A percentile compares a stretch with the other conserved stretches of the same genome.
phyloP scores from a whole-genome alignment of 1,140 invertebrate genomes.

The Drosophila pectinifera region DNA sequence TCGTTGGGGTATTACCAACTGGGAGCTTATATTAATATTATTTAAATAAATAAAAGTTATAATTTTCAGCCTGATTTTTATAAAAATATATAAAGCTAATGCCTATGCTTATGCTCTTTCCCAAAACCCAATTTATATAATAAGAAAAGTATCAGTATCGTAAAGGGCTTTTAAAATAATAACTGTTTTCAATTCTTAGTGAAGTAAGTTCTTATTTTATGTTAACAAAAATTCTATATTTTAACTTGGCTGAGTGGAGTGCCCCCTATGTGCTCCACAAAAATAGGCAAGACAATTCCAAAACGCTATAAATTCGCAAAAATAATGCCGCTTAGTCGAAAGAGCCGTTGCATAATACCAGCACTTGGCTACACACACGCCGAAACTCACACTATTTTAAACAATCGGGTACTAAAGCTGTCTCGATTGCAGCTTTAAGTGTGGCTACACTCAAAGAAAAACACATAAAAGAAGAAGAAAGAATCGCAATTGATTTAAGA shows the following conservation, averaged over 20 bases:
- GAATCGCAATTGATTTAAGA: no score
- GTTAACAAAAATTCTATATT: background rate
- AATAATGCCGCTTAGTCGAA: slow-evolving; percentile 67
- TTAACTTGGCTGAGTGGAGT: slow-evolving; percentile 5
- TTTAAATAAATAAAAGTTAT: background rate
- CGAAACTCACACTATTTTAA: slow-evolving; percentile 23
- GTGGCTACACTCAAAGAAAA: slow-evolving; percentile 7
- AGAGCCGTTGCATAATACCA: slow-evolving; percentile 72
- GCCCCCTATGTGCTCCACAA: background rate
- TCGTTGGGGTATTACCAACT: background rate
- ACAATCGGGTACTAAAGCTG: slow-evolving; percentile 44
- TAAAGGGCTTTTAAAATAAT: no score
- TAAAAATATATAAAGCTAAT: no score
- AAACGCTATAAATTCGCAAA: slow-evolving; percentile 40
- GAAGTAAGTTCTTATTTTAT: no score
- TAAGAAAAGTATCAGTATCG: no score
- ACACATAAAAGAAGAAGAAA: no score
- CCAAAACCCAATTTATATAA: no score
- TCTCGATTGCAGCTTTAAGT: slow-evolving; percentile 60
- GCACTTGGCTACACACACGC: slow-evolving; percentile 40
- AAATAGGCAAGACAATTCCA: slow-evolving; percentile 13
- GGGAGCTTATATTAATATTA: background rate
- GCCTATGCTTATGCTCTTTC: no score
- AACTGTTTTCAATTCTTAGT: no score
- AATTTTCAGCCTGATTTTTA: no score